Evolutionary conservation across 1,140 invertebrate species (phyloP).

Genomic region (Pentalonia nigronervosa): DNA sequence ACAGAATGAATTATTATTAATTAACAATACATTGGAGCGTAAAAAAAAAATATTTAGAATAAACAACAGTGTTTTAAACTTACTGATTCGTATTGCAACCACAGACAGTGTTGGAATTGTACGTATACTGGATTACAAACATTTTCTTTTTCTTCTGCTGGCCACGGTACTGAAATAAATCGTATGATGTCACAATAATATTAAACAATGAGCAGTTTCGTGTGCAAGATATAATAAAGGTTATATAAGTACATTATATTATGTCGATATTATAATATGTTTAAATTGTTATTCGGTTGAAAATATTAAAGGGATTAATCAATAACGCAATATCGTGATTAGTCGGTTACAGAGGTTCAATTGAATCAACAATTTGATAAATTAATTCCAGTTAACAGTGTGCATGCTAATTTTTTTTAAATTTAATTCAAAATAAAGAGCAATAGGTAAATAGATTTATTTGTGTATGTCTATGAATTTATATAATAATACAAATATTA

Average conservation of each 20-base stretch:
- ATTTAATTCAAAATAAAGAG: background rate
- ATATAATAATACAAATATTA: background rate
- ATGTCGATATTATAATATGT: background rate
- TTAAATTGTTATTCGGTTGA: background rate
- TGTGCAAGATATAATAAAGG: too few relatives aligned
- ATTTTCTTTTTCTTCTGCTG: conserved; percentile 44
- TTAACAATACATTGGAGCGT: background rate
- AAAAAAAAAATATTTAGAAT: background rate
- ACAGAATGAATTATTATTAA: background rate
- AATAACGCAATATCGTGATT: background rate
- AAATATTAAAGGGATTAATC: background rate
- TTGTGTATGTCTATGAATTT: background rate
- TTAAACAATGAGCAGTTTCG: too few relatives aligned
- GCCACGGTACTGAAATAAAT: conserved; percentile 57
- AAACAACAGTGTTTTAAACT: background rate
- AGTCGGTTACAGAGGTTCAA: background rate
- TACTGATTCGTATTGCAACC: conserved; percentile 57
- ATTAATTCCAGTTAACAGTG: background rate
- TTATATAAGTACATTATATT: background rate
- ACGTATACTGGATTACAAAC: conserved; percentile 58
- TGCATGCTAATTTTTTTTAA: background rate
- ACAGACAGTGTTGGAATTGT: conserved; percentile 58
- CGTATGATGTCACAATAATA: background rate
- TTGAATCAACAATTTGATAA: background rate
- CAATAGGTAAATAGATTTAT: background rate